phyloP scores from a whole-genome alignment of 2,113 vertebrate genomes.

The Struthidea cinerea region DNA sequence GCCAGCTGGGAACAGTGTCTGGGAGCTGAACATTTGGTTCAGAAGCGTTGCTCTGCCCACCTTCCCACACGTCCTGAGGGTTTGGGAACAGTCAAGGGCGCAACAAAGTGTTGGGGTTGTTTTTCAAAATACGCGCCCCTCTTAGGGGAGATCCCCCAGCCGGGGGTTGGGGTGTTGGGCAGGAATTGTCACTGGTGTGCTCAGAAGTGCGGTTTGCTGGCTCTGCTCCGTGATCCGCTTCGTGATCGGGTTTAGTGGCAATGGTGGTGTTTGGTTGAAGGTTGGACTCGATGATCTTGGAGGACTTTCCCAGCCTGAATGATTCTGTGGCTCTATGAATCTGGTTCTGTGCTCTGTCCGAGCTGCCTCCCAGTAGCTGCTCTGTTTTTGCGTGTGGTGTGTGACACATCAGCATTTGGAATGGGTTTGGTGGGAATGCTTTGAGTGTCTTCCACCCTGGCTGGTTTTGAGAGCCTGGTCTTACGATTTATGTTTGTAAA shows the following conservation, averaged over 20 bases:
- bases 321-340: not conserved
- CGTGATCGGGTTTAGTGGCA: not conserved
- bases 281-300: not conserved
- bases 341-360: not conserved
- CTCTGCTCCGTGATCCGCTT: not conserved
- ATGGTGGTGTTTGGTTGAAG: not conserved
- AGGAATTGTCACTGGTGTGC: not conserved
- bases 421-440: not conserved
- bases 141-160: not conserved
- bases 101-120: not conserved
- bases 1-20: not conserved
- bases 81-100: not conserved
- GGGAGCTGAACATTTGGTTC: not conserved
- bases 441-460: not conserved
- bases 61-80: not conserved
- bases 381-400: not conserved
- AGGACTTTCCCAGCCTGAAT: not conserved
- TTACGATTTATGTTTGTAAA: not conserved
- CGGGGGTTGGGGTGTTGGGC: fast-evolving
- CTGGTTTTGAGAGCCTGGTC: not conserved
- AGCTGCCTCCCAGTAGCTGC: not conserved
- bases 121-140: fast-evolving
- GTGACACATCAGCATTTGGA: not conserved
- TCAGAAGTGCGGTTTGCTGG: not conserved
- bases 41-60: not conserved